Evolutionary conservation across 1,140 invertebrate genomes (phyloP).

Genomic region (Drosophila dunni): DNA sequence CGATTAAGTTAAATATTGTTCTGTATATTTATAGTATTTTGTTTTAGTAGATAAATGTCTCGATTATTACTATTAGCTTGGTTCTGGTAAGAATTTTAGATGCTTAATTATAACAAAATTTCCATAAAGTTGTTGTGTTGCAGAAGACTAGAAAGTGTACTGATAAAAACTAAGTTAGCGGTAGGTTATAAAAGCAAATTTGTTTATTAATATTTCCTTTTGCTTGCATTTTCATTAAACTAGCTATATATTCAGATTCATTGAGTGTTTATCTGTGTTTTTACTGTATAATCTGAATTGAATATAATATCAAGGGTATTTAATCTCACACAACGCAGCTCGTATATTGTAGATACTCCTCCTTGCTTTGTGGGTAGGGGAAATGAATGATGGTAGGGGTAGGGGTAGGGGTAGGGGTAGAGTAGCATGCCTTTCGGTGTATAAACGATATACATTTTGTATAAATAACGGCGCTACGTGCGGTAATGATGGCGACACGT

Average conservation of each 20-base stretch:
- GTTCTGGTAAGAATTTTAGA: no score
- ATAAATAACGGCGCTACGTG: constrained; percentile 79
- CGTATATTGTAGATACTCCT: constrained; percentile 7
- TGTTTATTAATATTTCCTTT: neutral
- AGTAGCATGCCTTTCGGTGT: constrained; percentile 35
- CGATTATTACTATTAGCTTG: no score
- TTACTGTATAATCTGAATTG: constrained; percentile 12
- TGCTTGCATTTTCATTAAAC: neutral
- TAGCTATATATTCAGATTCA: neutral
- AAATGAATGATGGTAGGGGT: neutral
- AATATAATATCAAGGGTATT: constrained; percentile 24
- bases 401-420: neutral
- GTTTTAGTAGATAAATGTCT: no score
- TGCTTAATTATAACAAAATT: no score
- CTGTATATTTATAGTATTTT: no score
- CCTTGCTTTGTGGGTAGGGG: neutral
- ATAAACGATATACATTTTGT: constrained; percentile 80
- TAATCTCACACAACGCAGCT: constrained; percentile 12
- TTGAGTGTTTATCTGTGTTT: neutral
- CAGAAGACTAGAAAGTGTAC: no score
- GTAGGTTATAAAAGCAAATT: neutral
- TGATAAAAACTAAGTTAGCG: no score
- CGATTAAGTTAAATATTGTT: no score
- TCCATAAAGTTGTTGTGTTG: no score
- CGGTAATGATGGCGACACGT: constrained; percentile 81